Evolutionary conservation across 2,888 invertebrate species (phyloP), one percentile per base, ranked within the genome.

Genomic region (Agrochola litura): DNA sequence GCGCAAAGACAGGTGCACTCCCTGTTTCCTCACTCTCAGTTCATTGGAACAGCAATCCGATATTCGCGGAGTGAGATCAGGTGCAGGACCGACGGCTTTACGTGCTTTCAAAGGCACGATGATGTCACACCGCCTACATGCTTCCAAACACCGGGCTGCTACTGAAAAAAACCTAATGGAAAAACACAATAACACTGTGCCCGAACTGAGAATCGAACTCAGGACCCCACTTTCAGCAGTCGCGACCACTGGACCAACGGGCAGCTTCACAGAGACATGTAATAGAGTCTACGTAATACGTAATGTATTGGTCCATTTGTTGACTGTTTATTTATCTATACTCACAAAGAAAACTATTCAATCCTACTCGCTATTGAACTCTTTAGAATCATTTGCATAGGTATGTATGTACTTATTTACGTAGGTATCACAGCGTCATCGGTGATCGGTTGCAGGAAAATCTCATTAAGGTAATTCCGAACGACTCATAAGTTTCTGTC

Each of bases 401-500:
- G 41, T 64, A 61, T 19, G 12, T 56, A 30, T 30, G 2, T 30
- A 30, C 30, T 2, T 30, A 74, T 3, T 22, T 30, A 16, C 54
- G 19, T 2, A 49, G 5, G 0, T 54, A 72, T 54, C 16, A 12
- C 9, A 61, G 46, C 83, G 73, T 76, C 78, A 84, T 75, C 74
- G 10, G 16, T 37, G 56, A 67, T 61, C 63, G 19, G 30, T 52
- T 54, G 12, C 52, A 83, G 83, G 79, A 86, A 84, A 86, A 86
- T 52, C 30, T 72, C 16, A 49, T 54, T 61, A 22, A 22, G 86
- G 86, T 86, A 67, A 77, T 69, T 72, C 86, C 80, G 12, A 74
- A 56, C 54, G 52, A 78, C 41, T 75, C 77, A 78, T 65, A 22
- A 68, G 41, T 25, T 58, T 14, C 16, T 30, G 60, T 19, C 19